Evolutionary conservation across 2,888 invertebrate genomes (phyloP), one percentile per base, ranked within the genome.

Genomic region (Cryptus armator): DNA sequence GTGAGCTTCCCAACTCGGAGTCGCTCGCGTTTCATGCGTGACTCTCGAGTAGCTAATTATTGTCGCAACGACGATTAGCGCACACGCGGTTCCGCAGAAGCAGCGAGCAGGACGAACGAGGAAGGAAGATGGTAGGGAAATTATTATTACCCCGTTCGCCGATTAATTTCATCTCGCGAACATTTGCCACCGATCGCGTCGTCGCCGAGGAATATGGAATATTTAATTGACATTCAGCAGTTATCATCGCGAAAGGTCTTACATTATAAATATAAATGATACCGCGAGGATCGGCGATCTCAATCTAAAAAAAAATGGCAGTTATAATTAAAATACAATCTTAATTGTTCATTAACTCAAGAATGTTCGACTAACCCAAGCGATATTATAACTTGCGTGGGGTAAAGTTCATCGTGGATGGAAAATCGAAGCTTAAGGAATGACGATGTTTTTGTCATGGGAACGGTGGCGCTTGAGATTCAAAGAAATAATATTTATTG

Each of bases 1-100:
- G 53, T 59, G 64, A 77, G 59, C 56, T 70, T 10, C 53, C 62
- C 76, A 43, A 53, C 62, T 37, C 71, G 72, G 46, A 48, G 56
- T 70, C 46, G 64, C 64, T 78, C 66, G 78, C 70, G 48, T 70
- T 81, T 66, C 53, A 68, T 72, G 68, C 74, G 59, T 66, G 72
- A 74, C 48, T 24, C 64, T 59, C 68, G 53, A 64, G 78, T 71
- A 81, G 77, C 81, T 85, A 85, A 85, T 85, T 85, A 85, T 81
- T 75, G 70, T 66, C 46, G 74, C 46, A 37, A 12, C 43, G 81
- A 70, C 81, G 84, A 84, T 84, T 84, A 84, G 76, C 68, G 46
- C 32, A 46, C 66, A 29, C 59, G 67, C 48, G 37, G 29, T 43
- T 29, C n/a, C 29, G 10, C 43, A 37, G 64, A 53, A n/a, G 12